phyloP scores from a whole-genome alignment of 2,797 vertebrate genomes.

The Phrynocephalus guinanensis region DNA sequence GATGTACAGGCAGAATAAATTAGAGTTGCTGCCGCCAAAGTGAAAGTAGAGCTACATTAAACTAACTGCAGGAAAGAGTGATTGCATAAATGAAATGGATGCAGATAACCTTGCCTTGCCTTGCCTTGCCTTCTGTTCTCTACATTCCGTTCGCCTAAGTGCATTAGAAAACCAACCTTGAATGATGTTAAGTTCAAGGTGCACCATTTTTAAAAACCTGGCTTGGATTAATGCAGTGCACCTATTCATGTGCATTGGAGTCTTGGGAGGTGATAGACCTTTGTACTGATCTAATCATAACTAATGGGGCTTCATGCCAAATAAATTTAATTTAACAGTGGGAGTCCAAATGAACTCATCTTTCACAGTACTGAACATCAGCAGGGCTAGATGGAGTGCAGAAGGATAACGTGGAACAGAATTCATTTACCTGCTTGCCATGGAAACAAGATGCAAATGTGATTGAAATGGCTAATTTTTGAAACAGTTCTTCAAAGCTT shows the following conservation, averaged over 20 bases:
- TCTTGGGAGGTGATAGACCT: not conserved
- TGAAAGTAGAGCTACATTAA: not conserved
- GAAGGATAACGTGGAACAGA: not conserved
- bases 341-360: not conserved
- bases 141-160: not conserved
- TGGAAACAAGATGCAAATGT: not conserved
- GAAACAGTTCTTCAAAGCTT: not conserved
- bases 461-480: not conserved
- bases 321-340: conserved; percentile 5
- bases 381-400: not conserved
- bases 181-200: not conserved
- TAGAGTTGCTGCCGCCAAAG: not conserved
- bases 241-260: not conserved
- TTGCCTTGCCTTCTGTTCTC: not conserved
- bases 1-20: not conserved
- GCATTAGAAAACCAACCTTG: not conserved
- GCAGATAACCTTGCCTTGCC: not conserved
- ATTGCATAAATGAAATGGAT: not conserved
- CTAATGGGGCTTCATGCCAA: not conserved
- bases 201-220: not conserved
- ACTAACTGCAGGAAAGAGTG: not conserved
- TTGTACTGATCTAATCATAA: not conserved
- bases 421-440: not conserved
- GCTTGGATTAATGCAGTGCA: not conserved
- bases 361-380: not conserved